Conservation (phyloP, 2,113 vertebrate species). For the Bos taurus region ARS-UCD2.0 NC_037329.1:31597001-31597500, state of each 20-base stretch:
- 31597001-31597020: constrained; percentile 62
- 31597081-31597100: constrained; percentile 74
- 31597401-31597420: constrained; percentile 66
- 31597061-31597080: constrained; percentile 75
- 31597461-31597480: constrained; percentile 24
- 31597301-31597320: constrained; percentile 62
- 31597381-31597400: constrained; percentile 59
- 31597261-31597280: constrained; percentile 55
- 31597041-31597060: constrained; percentile 70
- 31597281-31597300: constrained; percentile 56
- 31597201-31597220: constrained; percentile 12
- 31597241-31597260: constrained; percentile 58
- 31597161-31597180: constrained; percentile 36
- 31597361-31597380: constrained; percentile 55
- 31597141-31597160: constrained; percentile 37
- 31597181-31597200: constrained; percentile 37
- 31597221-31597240: constrained; percentile 56
- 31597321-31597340: constrained; percentile 54
- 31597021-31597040: constrained; percentile 67
- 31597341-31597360: constrained; percentile 68
- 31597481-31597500: constrained; percentile 35
- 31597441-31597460: constrained; percentile 49
- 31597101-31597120: constrained; percentile 50
- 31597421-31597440: constrained; percentile 52
- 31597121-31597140: constrained; percentile 39